phyloP scores from a whole-genome alignment of 2,797 vertebrate species.

The Enteromius paludinosus region DNA sequence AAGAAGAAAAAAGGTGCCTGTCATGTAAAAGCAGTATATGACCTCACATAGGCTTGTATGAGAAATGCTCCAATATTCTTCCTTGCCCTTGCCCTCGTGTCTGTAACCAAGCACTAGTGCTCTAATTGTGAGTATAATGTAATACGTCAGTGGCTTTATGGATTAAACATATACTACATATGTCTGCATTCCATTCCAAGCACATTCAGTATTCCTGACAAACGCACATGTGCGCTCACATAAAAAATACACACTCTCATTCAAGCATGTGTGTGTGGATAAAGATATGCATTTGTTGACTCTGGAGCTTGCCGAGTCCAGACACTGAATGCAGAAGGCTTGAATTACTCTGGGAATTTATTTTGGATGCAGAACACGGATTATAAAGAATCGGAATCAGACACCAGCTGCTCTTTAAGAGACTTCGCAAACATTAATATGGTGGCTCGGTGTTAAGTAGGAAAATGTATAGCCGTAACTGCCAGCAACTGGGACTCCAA shows the following conservation, averaged over 20 bases:
- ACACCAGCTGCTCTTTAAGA: conserved; percentile 44
- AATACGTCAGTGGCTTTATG: conserved; percentile 33
- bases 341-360: conserved; percentile 58
- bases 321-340: conserved; percentile 50
- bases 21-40: conserved; percentile 19
- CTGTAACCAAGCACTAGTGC: conserved; percentile 1
- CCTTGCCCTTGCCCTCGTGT: neutral
- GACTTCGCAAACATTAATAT: conserved; percentile 40
- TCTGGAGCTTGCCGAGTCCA: conserved; percentile 48
- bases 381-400: conserved; percentile 60
- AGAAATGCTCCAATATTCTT: neutral
- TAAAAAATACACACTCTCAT: conserved; percentile 16
- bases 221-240: neutral
- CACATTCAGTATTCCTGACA: conserved; percentile 18
- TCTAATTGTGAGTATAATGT: conserved; percentile 23
- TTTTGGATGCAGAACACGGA: conserved; percentile 57
- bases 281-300: conserved; percentile 49
- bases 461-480: conserved; percentile 30
- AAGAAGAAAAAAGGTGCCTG: conserved; percentile 3
- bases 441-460: conserved; percentile 21
- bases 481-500: conserved; percentile 20
- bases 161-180: conserved; percentile 23
- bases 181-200: conserved; percentile 35
- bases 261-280: conserved; percentile 12
- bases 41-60: conserved; percentile 3